Evolutionary conservation across 2,888 invertebrate species (phyloP), one percentile per base, ranked within the genome.

Genomic region (Leptopilina drosophilae): DNA sequence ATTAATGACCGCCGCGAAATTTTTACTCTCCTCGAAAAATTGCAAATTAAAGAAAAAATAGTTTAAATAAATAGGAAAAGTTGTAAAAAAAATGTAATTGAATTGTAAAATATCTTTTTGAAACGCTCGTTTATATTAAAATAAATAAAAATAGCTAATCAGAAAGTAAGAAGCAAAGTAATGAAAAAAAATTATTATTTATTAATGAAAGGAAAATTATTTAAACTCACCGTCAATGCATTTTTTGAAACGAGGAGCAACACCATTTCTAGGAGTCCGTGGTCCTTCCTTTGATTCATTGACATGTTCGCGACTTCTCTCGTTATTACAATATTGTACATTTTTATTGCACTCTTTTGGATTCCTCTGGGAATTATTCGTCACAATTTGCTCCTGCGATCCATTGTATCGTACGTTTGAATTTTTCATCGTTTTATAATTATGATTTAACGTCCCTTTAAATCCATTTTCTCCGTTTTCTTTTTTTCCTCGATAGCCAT

Each of bases 241-340:
- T 80, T 83, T 88, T 56, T 87, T 88, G 78, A 87, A 89, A 77
- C 89, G 82, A 5, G 88, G 85, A 56, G 87, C 87, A 56, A 85
- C 53, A 20, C 83, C 79, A 15, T 85, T 88, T 80, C 84, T 20
- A 76, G 78, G 5, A 79, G 80, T 69, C 14, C 75, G 64, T 64
- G 82, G 76, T 33, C 26, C 46, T 15, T 83, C 82, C 49, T 81
- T 82, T 11, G 78, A 77, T 46, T 62, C 80, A 64, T 80, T 84
- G 33, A 66, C 75, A 26, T 73, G 56, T 64, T 82, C 76, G n/a
- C 82, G 78, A 65, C 76, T 80, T 62, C 75, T 76, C 46, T 81
- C 77, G 11, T 49, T 15, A 49, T 77, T 75, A 8, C 76, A 73
- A 56, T 78, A 76, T 56, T 78, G 53, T 40, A 53, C 5, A 20